Evolutionary conservation across 2,113 vertebrate species (phyloP).

Genomic region (Lepisosteus osseus): DNA sequence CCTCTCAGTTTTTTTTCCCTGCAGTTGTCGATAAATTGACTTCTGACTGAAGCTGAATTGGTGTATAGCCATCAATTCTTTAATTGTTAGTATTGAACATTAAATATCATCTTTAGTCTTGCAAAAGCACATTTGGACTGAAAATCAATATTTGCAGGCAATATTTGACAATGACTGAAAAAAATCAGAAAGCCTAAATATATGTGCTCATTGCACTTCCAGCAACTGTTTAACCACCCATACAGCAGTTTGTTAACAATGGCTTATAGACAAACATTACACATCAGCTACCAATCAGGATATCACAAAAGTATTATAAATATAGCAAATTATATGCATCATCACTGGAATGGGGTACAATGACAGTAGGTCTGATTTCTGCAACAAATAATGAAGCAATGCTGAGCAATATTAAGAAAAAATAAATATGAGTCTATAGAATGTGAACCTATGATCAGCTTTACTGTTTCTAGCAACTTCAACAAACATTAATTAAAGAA

Average conservation of each 20-base stretch:
- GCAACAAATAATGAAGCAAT: too few relatives aligned
- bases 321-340: too few relatives aligned
- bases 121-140: conserved; percentile 20
- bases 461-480: not conserved
- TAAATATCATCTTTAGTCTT: conserved; percentile 29
- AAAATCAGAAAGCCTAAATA: conserved; percentile 28
- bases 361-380: too few relatives aligned
- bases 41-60: conserved; percentile 29
- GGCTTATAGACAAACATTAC: not conserved
- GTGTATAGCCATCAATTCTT: conserved; percentile 23
- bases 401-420: too few relatives aligned
- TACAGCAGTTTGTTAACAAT: not conserved
- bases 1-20: too few relatives aligned
- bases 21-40: conserved; percentile 15
- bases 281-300: not conserved
- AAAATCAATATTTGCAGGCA: conserved; percentile 33
- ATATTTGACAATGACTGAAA: conserved; percentile 27
- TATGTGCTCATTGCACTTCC: conserved; percentile 33
- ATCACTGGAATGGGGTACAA: too few relatives aligned
- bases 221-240: conserved; percentile 15
- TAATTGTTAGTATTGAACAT: not conserved
- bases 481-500: not conserved
- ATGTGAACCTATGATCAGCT: not conserved
- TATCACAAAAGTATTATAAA: not conserved
- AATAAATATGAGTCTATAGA: too few relatives aligned